These are phyloP conservation scores for Sebastes wilsoni DNA, from an alignment of 2,797 vertebrate species.

Conservation along the genomic window DNA sequence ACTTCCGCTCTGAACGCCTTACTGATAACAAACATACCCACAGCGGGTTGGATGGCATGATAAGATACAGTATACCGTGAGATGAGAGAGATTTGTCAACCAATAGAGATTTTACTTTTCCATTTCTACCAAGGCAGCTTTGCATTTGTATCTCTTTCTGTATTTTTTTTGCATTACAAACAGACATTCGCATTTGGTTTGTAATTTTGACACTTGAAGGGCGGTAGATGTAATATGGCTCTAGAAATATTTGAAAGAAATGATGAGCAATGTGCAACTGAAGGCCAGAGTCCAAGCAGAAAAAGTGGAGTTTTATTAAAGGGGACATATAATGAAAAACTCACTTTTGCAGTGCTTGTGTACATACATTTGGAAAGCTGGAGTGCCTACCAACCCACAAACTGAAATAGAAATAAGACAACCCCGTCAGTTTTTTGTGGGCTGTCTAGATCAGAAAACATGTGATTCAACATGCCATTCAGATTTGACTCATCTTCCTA, in stretches of 20 bases:
- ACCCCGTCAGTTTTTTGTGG: background rate
- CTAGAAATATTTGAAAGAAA: background rate
- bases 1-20: background rate
- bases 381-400: background rate
- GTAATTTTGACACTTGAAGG: background rate
- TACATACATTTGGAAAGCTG: background rate
- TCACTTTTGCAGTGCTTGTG: background rate
- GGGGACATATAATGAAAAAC: background rate
- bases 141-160: background rate
- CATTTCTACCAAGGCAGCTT: background rate
- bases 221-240: background rate
- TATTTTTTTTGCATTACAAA: background rate
- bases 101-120: background rate
- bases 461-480: background rate
- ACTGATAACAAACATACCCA: conserved; percentile 23
- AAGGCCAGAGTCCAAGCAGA: background rate
- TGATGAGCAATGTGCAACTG: background rate
- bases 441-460: background rate
- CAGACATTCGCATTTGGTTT: background rate
- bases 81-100: background rate
- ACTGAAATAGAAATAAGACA: background rate
- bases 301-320: background rate
- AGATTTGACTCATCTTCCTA: background rate
- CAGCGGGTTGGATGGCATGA: background rate
- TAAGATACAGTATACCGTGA: background rate